Evolutionary conservation across 1,140 invertebrate genomes (phyloP).

Genomic region (Drosophila trapezifrons): DNA sequence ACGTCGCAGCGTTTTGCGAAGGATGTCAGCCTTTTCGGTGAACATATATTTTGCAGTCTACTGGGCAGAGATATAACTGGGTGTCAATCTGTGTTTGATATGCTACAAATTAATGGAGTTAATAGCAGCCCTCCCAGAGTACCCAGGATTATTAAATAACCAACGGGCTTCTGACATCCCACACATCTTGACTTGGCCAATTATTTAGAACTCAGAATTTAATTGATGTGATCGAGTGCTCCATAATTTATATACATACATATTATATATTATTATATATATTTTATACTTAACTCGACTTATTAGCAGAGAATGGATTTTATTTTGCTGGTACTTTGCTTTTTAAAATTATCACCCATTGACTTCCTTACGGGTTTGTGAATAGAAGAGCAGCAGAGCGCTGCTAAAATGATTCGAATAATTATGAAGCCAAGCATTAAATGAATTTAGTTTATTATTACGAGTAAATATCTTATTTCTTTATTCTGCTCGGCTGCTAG

Average conservation of each 20-base stretch:
- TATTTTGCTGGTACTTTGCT: too few species aligned
- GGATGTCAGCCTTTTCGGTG: slow-evolving; percentile 31
- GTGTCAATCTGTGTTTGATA: slow-evolving; percentile 73
- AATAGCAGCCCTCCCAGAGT: background rate
- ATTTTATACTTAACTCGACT: background rate
- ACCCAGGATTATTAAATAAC: slow-evolving; percentile 18
- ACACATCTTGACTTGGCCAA: slow-evolving; percentile 13
- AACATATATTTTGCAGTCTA: slow-evolving; percentile 11
- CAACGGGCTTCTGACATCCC: background rate
- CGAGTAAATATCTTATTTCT: slow-evolving; percentile 8
- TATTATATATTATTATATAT: background rate
- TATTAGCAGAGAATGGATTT: background rate
- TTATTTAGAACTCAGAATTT: too few species aligned
- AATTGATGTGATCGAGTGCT: too few species aligned
- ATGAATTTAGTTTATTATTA: slow-evolving; percentile 52
- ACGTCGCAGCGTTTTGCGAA: slow-evolving; percentile 46
- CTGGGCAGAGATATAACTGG: slow-evolving; percentile 19
- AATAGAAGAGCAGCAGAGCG: background rate
- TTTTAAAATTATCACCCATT: too few species aligned
- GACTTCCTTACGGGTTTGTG: background rate
- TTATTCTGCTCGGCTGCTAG: slow-evolving; percentile 21
- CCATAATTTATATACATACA: too few species aligned
- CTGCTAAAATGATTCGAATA: slow-evolving; percentile 43
- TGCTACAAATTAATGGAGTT: slow-evolving; percentile 62
- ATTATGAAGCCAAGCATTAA: slow-evolving; percentile 60